Evolutionary conservation across 2,888 invertebrate species (phyloP).

Genomic region (Ethmia dodecea): DNA sequence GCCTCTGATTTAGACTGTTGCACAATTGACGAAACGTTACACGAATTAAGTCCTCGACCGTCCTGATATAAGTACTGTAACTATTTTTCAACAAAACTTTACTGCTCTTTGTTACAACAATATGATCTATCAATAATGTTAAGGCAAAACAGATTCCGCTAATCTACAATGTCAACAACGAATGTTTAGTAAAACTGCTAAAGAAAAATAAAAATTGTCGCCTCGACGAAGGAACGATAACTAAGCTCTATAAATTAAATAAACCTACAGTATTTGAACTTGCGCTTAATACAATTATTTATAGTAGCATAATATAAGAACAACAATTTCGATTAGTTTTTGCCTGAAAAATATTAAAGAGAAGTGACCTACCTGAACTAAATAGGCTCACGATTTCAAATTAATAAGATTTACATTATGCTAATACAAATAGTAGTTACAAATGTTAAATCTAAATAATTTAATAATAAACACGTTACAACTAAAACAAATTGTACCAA

Average conservation of each 20-base stretch:
- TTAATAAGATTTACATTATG: slow-evolving; percentile 36
- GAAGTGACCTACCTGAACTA: no score
- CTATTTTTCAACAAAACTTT: slow-evolving; percentile 62
- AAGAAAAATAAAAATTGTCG: slow-evolving; percentile 47
- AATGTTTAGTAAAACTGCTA: slow-evolving; percentile 74
- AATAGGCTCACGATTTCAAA: no score
- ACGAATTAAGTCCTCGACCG: slow-evolving; percentile 56
- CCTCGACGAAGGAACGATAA: slow-evolving; percentile 47
- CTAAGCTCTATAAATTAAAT: slow-evolving; percentile 70
- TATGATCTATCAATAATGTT: slow-evolving; percentile 68
- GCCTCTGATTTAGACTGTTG: slow-evolving; percentile 55
- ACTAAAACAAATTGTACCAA: slow-evolving; percentile 74
- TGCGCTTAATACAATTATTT: slow-evolving; percentile 59
- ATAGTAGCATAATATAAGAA: slow-evolving; percentile 51
- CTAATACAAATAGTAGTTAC: slow-evolving; percentile 52
- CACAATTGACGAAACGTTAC: slow-evolving; percentile 67
- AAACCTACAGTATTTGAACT: slow-evolving; percentile 75
- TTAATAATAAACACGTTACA: slow-evolving; percentile 71
- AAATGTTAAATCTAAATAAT: slow-evolving; percentile 67
- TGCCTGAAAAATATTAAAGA: no score
- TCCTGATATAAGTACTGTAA: slow-evolving; percentile 54
- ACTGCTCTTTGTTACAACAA: slow-evolving; percentile 66
- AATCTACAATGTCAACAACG: slow-evolving; percentile 76
- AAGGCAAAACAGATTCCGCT: slow-evolving; percentile 74
- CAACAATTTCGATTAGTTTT: no score